Conservation (phyloP, 2,113 vertebrate species). For the Urocynchramus pylzowi region DNA sequence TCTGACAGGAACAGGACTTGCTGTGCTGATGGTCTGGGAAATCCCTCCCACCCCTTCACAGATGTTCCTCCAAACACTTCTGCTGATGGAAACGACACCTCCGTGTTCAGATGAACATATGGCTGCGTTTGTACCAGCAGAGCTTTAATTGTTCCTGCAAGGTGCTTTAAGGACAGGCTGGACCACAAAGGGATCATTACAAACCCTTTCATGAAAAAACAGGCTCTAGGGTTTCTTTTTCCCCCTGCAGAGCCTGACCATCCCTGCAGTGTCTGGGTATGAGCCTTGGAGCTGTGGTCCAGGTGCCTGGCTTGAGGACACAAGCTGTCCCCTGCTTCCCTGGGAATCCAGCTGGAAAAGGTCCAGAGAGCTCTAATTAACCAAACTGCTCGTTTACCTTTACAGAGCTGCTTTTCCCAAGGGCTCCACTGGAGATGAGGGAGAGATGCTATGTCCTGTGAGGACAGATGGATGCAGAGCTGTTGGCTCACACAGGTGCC, state of each 20-base stretch:
- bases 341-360: not conserved
- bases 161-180: constrained; percentile 17
- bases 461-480: not conserved
- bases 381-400: not conserved
- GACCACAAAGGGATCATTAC: not conserved
- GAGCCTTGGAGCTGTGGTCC: not conserved
- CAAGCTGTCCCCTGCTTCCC: not conserved
- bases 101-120: not conserved
- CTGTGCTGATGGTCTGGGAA: not conserved
- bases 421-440: not conserved
- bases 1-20: not conserved
- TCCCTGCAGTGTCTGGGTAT: not conserved
- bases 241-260: not conserved
- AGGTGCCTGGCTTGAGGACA: not conserved
- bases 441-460: not conserved
- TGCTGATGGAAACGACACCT: not conserved
- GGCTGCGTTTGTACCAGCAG: not conserved
- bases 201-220: not conserved
- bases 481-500: not conserved
- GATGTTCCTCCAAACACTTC: not conserved
- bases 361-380: constrained; percentile 25
- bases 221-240: not conserved
- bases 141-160: not conserved
- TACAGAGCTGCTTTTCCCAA: not conserved
- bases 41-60: not conserved